Evolutionary conservation across 1,140 invertebrate species (phyloP).

Genomic region (Colletes latitarsis): DNA sequence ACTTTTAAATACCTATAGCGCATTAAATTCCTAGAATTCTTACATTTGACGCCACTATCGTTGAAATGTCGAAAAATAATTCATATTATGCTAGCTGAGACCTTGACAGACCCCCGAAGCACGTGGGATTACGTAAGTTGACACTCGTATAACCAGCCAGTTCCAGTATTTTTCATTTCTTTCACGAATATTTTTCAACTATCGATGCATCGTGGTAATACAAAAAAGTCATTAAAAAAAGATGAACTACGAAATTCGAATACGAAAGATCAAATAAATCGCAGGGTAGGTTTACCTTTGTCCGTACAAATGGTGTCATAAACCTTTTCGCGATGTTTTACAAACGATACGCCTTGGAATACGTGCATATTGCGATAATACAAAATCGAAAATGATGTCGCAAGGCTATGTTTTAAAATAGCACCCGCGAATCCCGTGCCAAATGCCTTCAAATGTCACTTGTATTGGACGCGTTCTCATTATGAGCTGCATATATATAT

Average conservation of each 20-base stretch:
- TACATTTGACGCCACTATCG: neutral
- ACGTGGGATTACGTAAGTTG: constrained; percentile 54
- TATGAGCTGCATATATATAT: constrained; percentile 4
- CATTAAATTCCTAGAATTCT: no score
- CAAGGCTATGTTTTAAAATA: constrained; percentile 59
- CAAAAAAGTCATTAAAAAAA: neutral
- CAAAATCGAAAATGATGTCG: constrained; percentile 43
- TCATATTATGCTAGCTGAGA: constrained; percentile 11
- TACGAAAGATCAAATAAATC: no score
- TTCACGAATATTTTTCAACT: neutral
- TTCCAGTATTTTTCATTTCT: neutral
- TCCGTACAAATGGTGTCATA: neutral
- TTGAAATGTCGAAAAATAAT: constrained; percentile 17
- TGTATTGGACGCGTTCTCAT: constrained; percentile 30
- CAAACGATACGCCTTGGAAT: neutral
- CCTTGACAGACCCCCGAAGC: constrained; percentile 45
- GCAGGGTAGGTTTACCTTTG: no score
- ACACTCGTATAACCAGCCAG: constrained; percentile 14
- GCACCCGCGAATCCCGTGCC: constrained; percentile 42
- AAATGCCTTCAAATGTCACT: constrained; percentile 51
- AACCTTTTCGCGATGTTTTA: neutral
- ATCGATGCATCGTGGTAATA: neutral
- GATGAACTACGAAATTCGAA: neutral
- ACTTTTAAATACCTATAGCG: no score
- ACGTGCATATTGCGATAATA: constrained; percentile 17